Conservation (phyloP, 2,797 vertebrate genomes). For the Pachyuromys duprasi region DNA sequence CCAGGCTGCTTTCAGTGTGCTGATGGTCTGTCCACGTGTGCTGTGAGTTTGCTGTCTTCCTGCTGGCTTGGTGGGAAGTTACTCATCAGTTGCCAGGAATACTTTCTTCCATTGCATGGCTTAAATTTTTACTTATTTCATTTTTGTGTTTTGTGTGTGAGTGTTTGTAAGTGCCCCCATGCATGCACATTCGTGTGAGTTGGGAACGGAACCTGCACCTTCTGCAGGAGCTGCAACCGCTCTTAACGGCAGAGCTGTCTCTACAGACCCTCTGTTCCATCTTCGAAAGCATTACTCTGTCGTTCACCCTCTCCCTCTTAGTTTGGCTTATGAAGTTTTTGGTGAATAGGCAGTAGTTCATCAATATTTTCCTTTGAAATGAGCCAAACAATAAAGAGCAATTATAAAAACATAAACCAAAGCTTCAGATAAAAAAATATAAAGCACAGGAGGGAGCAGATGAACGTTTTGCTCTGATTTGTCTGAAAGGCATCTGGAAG, state of each 20-base stretch:
- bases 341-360: not conserved
- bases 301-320: not conserved
- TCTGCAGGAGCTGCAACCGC: not conserved
- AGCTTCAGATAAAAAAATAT: not conserved
- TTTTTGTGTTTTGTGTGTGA: not conserved
- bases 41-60: not conserved
- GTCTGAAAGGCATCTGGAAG: not conserved
- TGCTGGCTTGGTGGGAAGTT: not conserved
- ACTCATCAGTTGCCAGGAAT: too few relatives aligned
- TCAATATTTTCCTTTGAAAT: not conserved
- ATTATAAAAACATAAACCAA: not conserved
- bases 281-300: not conserved
- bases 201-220: not conserved
- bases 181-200: too few relatives aligned
- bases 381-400: not conserved
- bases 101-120: not conserved
- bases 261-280: rapidly evolving
- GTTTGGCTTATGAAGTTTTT: not conserved
- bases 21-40: not conserved
- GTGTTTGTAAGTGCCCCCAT: not conserved
- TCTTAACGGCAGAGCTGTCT: not conserved
- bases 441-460: not conserved
- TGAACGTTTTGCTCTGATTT: not conserved
- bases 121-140: not conserved
- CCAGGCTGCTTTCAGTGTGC: not conserved